A percentile compares a stretch with the other conserved stretches of the same genome.
phyloP scores from a whole-genome alignment of 2,113 vertebrate species.

The Oxyruncus cristatus region DNA sequence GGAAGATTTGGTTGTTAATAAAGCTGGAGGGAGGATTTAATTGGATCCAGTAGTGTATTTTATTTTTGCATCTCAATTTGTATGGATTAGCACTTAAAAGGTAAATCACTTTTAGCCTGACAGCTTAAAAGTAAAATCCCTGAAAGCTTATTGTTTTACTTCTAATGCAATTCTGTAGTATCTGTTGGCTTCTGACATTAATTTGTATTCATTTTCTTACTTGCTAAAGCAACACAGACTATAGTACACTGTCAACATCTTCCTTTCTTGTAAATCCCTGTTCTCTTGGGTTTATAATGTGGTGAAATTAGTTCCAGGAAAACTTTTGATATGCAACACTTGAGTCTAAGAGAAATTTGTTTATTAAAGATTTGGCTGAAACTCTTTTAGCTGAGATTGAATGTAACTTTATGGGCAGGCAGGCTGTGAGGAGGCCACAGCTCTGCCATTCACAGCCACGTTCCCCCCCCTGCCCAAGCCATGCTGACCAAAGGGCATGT shows the following conservation, averaged over 20 bases:
- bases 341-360: neutral
- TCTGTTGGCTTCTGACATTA: slow-evolving; percentile 51
- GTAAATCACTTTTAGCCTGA: slow-evolving; percentile 37
- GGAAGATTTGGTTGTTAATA: slow-evolving; percentile 25
- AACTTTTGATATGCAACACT: neutral
- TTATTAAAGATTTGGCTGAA: neutral
- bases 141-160: slow-evolving; percentile 53
- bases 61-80: slow-evolving; percentile 55
- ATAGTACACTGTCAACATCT: slow-evolving; percentile 13
- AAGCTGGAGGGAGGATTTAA: slow-evolving; percentile 41
- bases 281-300: slow-evolving; percentile 32
- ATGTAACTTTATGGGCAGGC: neutral
- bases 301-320: slow-evolving; percentile 29
- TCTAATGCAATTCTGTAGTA: slow-evolving; percentile 25
- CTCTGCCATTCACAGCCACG: rapidly evolving
- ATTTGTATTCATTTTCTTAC: slow-evolving; percentile 51
- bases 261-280: slow-evolving; percentile 24
- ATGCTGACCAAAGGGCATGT: neutral
- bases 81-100: slow-evolving; percentile 62
- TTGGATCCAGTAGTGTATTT: slow-evolving; percentile 24
- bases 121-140: slow-evolving; percentile 63
- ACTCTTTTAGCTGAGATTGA: neutral
- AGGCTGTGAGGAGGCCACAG: neutral
- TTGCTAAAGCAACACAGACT: slow-evolving; percentile 6
- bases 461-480: neutral